Evolutionary conservation across 2,113 vertebrate genomes (phyloP).

Genomic region (Alexandromys fortis): DNA sequence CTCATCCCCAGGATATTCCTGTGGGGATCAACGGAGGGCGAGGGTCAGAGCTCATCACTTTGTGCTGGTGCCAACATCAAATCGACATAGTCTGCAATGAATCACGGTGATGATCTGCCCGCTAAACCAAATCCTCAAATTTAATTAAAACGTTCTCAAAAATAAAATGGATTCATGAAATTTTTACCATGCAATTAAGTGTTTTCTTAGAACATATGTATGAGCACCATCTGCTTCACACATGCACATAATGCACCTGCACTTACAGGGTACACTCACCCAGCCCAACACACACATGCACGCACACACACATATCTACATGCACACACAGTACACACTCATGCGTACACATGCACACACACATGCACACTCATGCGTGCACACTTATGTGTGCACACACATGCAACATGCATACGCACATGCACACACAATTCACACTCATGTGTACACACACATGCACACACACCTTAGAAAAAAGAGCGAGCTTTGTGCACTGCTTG

Average conservation of each 20-base stretch:
- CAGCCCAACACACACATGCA: background rate
- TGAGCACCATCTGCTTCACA: background rate
- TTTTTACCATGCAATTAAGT: background rate
- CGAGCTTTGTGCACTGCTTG: background rate
- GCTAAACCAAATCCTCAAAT: background rate
- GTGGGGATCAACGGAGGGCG: conserved; percentile 37
- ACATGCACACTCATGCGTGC: too few species aligned
- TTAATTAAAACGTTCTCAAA: conserved; percentile 33
- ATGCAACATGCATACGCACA: too few species aligned
- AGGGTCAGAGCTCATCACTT: background rate
- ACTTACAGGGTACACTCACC: background rate
- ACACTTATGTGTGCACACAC: background rate
- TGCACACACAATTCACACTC: too few species aligned
- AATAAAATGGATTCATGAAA: background rate
- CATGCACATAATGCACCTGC: background rate
- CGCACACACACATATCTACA: too few species aligned
- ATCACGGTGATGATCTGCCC: background rate
- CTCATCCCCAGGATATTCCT: conserved; percentile 95
- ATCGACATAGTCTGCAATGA: background rate
- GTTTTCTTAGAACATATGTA: background rate
- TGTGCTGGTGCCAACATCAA: background rate
- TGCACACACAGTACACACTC: background rate
- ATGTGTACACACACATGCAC: too few species aligned
- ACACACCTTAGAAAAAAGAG: background rate
- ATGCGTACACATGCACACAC: too few species aligned